These are phyloP conservation scores for Coenonympha glycerion DNA, from an alignment of 2,888 invertebrate species.

Conservation along the genomic window DNA sequence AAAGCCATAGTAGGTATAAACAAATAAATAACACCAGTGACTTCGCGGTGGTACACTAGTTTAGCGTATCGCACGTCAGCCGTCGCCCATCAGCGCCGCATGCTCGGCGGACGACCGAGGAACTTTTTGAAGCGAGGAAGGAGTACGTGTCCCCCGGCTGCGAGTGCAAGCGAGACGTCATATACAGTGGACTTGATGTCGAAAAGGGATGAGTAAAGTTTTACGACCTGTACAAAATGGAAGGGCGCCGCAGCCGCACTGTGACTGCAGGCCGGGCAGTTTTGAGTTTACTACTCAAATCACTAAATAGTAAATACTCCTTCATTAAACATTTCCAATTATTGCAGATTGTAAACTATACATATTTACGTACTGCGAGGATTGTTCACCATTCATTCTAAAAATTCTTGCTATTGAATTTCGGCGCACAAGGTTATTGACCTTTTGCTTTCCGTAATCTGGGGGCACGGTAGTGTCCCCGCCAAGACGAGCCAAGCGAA, in stretches of 20 bases:
- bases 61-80: conserved; percentile 65
- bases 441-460: too few species aligned
- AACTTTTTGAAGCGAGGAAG: conserved; percentile 54
- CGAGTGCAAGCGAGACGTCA: conserved; percentile 47
- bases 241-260: conserved; percentile 59
- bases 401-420: conserved; percentile 44
- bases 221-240: conserved; percentile 58
- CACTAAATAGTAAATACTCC: too few species aligned
- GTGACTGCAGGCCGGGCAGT: too few species aligned
- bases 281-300: too few species aligned
- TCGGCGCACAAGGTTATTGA: conserved; percentile 57
- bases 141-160: conserved; percentile 63
- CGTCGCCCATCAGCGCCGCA: conserved; percentile 72
- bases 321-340: too few species aligned
- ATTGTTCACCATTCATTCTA: too few species aligned
- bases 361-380: background rate
- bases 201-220: conserved; percentile 38
- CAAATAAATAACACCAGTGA: conserved; percentile 69
- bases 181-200: conserved; percentile 4
- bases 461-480: too few species aligned
- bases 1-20: conserved; percentile 66
- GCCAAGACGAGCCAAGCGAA: too few species aligned
- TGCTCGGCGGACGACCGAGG: conserved; percentile 69
- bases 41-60: conserved; percentile 62
- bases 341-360: background rate